Evolutionary conservation across 2,888 invertebrate species (phyloP), one percentile per base, ranked within the genome.

Genomic region (Acleris emargana): DNA sequence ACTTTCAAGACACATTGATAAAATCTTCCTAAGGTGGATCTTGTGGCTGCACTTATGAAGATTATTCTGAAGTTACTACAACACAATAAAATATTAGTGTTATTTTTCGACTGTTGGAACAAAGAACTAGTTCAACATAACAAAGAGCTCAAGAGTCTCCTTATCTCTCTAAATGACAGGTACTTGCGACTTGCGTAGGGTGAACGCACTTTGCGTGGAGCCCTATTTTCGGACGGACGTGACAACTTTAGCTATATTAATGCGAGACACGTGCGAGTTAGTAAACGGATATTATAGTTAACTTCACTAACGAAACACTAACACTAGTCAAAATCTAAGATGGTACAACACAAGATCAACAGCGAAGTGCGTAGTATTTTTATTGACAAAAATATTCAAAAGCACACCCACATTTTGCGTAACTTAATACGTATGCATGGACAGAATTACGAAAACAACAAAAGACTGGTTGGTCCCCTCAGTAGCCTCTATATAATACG

Each of bases 131-230:
- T 49, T 17, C 17, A 49, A 47, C 17, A 43, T 17, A 38, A 55
- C 43, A 55, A 57, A 25, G 45, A 45, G 43, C 55, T 55, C 54
- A 17, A 54, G 25, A 5, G 54, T 38, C 20, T 54, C 42, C 42
- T 60, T 66, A 60, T 66, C 60, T 61, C 47, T 11, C 25, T 9
- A 57, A 28, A 25, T 45, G 57, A 22, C 57, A 57, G 22, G 47
- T 42, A 45, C 50, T 50, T 32, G 45, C 50, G 42, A 47, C 55
- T 52, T 25, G 17, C 5, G 47, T 22, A 52, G 60, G 66, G 60
- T 66, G 60, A 66, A 66, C 20, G 66, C 57, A 66, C 66, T 66
- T 66, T 66, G 51, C 43, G 47, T 57, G 57, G 57, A 57, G 66
- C 45, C 66, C 66, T 66, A 61, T 61, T 66, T 66, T 66, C 22